Conservation (phyloP, 1,140 invertebrate genomes). For the Chlorops oryzae region DNA sequence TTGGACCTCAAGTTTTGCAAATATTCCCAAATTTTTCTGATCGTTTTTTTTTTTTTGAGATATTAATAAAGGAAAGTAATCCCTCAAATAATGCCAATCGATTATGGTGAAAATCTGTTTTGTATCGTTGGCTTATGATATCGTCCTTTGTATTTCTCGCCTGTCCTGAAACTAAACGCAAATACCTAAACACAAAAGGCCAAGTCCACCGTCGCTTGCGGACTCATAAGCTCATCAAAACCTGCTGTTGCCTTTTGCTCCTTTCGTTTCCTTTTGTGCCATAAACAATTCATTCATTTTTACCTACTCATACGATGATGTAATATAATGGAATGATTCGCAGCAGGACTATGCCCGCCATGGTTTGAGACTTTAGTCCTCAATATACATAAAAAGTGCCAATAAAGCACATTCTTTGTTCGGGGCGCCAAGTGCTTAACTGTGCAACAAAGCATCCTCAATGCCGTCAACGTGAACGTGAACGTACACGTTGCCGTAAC, state of each 20-base stretch:
- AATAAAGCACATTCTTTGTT: constrained; percentile 19
- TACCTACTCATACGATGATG: background rate
- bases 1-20: background rate
- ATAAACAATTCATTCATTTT: background rate
- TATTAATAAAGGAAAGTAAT: background rate
- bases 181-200: too few species aligned
- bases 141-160: too few species aligned
- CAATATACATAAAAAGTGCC: constrained; percentile 17
- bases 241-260: constrained; percentile 3
- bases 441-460: background rate
- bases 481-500: background rate
- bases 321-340: constrained; percentile 1
- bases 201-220: background rate
- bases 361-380: too few species aligned
- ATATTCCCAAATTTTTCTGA: background rate
- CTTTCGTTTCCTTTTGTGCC: background rate
- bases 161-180: too few species aligned
- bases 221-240: background rate
- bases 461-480: constrained; percentile 2
- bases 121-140: too few species aligned
- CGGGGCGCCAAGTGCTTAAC: constrained; percentile 14
- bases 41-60: background rate
- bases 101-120: too few species aligned
- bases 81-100: too few species aligned
- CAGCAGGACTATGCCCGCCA: too few species aligned